These are phyloP conservation scores for Stictocephala bisonia DNA, from an alignment of 2,888 invertebrate species.

Conservation along the genomic window DNA sequence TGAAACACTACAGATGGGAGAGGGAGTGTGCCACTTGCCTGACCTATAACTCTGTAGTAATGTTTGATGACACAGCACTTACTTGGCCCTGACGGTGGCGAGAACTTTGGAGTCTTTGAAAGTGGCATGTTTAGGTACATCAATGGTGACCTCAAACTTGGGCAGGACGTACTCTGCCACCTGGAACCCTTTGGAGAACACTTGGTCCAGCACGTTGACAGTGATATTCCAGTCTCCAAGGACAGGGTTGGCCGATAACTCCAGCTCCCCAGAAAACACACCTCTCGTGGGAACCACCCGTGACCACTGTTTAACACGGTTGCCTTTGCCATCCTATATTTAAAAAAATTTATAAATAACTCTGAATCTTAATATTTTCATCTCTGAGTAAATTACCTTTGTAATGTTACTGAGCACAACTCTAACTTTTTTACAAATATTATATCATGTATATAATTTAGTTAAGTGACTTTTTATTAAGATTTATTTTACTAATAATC, in stretches of 20 bases:
- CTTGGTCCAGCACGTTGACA: slow-evolving; percentile 73
- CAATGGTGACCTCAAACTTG: slow-evolving; percentile 90
- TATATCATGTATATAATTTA: too few species aligned
- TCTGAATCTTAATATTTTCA: neutral
- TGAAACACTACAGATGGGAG: too few species aligned
- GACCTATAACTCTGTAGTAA: too few species aligned
- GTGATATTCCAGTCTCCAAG: slow-evolving; percentile 90
- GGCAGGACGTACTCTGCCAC: slow-evolving; percentile 94
- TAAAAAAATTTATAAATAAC: slow-evolving; percentile 39
- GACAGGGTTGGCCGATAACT: slow-evolving; percentile 83
- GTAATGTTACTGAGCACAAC: neutral
- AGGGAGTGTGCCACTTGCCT: too few species aligned
- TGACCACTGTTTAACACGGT: slow-evolving; percentile 85
- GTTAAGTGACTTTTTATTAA: too few species aligned
- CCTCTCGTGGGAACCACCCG: slow-evolving; percentile 76
- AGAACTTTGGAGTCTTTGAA: slow-evolving; percentile 82
- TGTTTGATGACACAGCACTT: slow-evolving; percentile 71
- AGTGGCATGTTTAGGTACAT: slow-evolving; percentile 83
- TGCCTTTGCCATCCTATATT: slow-evolving; percentile 77
- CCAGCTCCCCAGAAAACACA: slow-evolving; percentile 79
- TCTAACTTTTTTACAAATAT: neutral
- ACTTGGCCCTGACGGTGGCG: slow-evolving; percentile 87
- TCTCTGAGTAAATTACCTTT: neutral
- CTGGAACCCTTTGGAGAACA: slow-evolving; percentile 77
- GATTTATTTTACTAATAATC: too few species aligned